Conservation (phyloP, 2,113 vertebrate genomes). For the Rhagologus leucostigma region DNA sequence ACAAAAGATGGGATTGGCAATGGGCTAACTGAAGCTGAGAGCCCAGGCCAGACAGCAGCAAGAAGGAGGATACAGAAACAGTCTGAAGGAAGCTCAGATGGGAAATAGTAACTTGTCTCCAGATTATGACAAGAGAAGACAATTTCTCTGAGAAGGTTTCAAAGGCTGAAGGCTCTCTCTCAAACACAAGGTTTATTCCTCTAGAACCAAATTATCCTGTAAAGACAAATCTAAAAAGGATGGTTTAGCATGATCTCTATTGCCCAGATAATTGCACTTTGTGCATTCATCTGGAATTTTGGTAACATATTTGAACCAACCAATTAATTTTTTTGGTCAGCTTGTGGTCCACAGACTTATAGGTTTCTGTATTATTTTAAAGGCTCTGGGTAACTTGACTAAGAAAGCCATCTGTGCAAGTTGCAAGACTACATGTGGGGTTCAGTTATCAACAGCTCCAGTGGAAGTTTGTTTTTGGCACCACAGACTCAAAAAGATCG, state of each 20-base stretch:
- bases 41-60: not conserved
- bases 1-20: not conserved
- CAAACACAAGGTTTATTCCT: not conserved
- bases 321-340: not conserved
- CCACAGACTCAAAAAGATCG: not conserved
- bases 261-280: not conserved
- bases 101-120: not conserved
- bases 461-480: not conserved
- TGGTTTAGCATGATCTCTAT: not conserved
- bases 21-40: not conserved
- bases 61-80: not conserved
- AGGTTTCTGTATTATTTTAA: not conserved
- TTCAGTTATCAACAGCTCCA: not conserved
- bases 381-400: not conserved
- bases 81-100: not conserved
- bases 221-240: not conserved
- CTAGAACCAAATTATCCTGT: not conserved
- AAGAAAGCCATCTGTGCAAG: not conserved
- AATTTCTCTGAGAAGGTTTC: not conserved
- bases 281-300: not conserved
- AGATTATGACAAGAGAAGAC: not conserved
- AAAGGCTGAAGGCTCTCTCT: not conserved
- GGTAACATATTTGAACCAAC: accelerated
- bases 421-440: not conserved
- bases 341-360: not conserved